Base-by-base conservation (phyloP, 2,113 vertebrate genomes). In the Leucosticte australis region DNA sequence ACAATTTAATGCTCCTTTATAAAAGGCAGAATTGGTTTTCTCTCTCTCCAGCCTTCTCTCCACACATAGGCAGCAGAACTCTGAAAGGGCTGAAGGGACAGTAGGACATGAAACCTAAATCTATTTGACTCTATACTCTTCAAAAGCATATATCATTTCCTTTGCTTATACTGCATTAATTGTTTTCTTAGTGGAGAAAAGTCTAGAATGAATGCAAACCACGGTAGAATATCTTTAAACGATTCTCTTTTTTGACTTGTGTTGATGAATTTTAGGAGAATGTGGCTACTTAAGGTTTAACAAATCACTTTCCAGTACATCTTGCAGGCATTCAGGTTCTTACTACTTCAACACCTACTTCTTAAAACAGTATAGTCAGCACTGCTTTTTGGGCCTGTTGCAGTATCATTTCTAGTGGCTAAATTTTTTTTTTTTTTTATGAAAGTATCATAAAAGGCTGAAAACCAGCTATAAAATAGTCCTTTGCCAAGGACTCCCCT, bases 401-500 rank as follows among this genome's bases (percentile, higher is more conserved):
- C 31, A 76, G 6, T 69, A 64, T 26, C 53, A 68, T 85, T 90
- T 84, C 69, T 37, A 69, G 70, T 56, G 69, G 39, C 71, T 83
- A 68, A 81, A 89, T 6, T 16, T 52, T 92, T 76, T 11, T 33
- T 64, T 78, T 55, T n/a, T 57, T 42, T 35, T 35, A 73, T 73
- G 57, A 67, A 23, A 60, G 24, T 42, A 53, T 31, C 11, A 23
- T 90, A 90, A 85, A 94, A 92, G 52, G 57, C 41, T 83, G 47
- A 46, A 79, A 95, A 93, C 37, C 53, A 83, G n/a, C 62, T 73
- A 83, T 94, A 93, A 95, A 86, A 69, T 46, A 82, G 62, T 67
- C 42, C 35, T 87, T 57, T 83, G 53, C 81, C 82, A 87, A 91
- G 63, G 85, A 80, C 70, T 86, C 31, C 75, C 10, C 77, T 89